phyloP scores from a whole-genome alignment of 2,888 invertebrate species.

The Drosophila eohydei region DNA sequence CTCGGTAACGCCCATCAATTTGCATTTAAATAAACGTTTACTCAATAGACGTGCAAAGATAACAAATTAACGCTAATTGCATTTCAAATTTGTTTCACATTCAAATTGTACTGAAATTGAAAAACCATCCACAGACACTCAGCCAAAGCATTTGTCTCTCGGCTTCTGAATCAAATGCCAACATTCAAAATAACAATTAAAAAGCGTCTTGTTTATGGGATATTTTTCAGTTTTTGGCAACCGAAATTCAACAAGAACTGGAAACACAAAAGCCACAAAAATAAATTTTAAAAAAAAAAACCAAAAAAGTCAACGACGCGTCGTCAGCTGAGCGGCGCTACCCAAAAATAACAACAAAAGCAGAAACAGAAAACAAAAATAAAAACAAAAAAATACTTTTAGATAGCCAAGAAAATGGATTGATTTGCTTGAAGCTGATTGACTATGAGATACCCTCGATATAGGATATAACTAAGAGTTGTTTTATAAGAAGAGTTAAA shows the following conservation, averaged over 20 bases:
- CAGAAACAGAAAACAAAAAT: constrained; percentile 5
- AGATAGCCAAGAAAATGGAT: constrained; percentile 22
- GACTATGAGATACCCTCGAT: constrained; percentile 1
- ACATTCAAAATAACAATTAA: constrained; percentile 16
- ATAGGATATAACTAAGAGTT: not conserved
- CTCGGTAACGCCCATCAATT: constrained; percentile 40
- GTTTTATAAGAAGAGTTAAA: no score
- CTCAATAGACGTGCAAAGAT: constrained; percentile 27
- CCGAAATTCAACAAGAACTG: constrained; percentile 31
- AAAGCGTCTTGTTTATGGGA: constrained; percentile 23
- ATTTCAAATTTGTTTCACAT: constrained; percentile 38
- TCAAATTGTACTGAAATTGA: constrained; percentile 1
- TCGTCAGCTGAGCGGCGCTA: constrained; percentile 53
- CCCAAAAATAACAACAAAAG: constrained; percentile 13
- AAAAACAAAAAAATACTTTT: constrained; percentile 36
- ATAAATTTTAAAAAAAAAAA: constrained; percentile 21
- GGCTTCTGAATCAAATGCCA: constrained; percentile 55
- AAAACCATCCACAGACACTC: constrained; percentile 11
- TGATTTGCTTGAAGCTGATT: not conserved
- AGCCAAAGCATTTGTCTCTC: constrained; percentile 8
- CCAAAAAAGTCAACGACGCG: constrained; percentile 26
- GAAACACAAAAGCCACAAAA: constrained; percentile 29
- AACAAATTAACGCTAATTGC: constrained; percentile 71
- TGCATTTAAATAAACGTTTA: constrained; percentile 33
- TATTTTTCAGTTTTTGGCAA: constrained; percentile 35